Base-by-base conservation (phyloP, 2,888 invertebrate species). In the Sylvicola fuscatus region DNA sequence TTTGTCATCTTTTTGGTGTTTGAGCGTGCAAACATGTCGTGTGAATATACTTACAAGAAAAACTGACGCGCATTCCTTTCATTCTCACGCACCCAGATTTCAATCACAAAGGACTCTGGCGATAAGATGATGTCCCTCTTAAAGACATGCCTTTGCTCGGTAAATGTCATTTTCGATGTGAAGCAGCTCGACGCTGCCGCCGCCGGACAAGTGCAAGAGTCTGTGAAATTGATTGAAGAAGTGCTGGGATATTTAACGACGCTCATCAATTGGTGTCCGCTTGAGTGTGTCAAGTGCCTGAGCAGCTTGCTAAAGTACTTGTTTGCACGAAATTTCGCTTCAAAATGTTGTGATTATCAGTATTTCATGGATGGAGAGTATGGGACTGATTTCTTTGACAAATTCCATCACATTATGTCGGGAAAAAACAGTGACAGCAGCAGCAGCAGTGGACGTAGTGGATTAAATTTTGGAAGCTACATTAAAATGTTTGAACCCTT, bases 401-500 rank as follows among this genome's bases (percentile, higher is more conserved):
- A 35, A 17, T 38, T 37, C 32, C 26, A 28, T 30, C 33, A 32
- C 26, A 33, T 33, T 34, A 37, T 33, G 31, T 14, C 34, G 15
- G 33, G 15, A 15, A 12, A 8, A 4, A 21, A 7, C 6, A 10
- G 8, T 17, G 17, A 33, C 4, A 10, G n/a, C 13, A 14, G 13
- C 31, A 15, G 15, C 27, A 32, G 11, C 36, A 13, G 28, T 33
- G 28, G 36, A 30, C 13, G 30, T 34, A 13, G 28, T 33, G 28
- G 36, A 30, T 16, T 26, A 8, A 11, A 28, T n/a, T 14, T 36
- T 12, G 27, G 32, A 27, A 37, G 32, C 14, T 34, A 34, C 28
- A 38, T 38, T n/a, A 69, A 89, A 45, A 65, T 93, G 47, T 93
- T 95, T 60, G 93, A 95, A 55, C 87, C 90, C 0, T 76, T 93